A percentile compares a stretch with the other conserved stretches of the same genome.
phyloP scores from a whole-genome alignment of 2,888 invertebrate species.

The Myathropa florea region DNA sequence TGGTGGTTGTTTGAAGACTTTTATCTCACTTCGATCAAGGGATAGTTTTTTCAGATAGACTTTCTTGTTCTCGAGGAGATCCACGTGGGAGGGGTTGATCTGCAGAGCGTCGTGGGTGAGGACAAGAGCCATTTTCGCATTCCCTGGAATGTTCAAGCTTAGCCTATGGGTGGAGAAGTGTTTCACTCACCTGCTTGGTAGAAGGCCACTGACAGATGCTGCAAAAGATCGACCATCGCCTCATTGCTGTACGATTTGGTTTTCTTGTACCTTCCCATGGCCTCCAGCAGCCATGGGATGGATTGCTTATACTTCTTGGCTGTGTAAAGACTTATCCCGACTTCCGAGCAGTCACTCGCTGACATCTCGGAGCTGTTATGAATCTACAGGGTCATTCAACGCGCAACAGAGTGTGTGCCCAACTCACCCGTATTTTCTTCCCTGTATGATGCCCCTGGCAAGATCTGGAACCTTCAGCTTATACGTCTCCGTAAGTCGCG shows the following conservation, averaged over 20 bases:
- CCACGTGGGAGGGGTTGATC: conserved; percentile 63
- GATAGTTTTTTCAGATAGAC: conserved; percentile 1
- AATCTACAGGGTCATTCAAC: conserved; percentile 82
- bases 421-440: conserved; percentile 81
- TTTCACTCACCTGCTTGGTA: not conserved
- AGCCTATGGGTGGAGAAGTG: not conserved
- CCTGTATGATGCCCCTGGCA: conserved; percentile 89
- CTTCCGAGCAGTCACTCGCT: conserved; percentile 73
- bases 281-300: conserved; percentile 74
- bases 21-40: not conserved
- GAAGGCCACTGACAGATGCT: conserved; percentile 4
- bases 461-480: conserved; percentile 90
- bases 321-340: conserved; percentile 72
- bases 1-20: not conserved
- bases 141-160: not conserved
- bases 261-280: conserved; percentile 26
- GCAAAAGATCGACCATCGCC: not conserved
- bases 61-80: conserved; percentile 3
- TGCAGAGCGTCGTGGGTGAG: conserved; percentile 67
- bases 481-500: conserved; percentile 94
- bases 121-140: conserved; percentile 13
- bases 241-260: not conserved
- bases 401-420: no score
- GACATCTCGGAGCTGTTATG: conserved; percentile 55
- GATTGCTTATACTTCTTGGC: conserved; percentile 59